Base-by-base conservation (phyloP, 2,113 vertebrate genomes). In the Channa argus region DNA sequence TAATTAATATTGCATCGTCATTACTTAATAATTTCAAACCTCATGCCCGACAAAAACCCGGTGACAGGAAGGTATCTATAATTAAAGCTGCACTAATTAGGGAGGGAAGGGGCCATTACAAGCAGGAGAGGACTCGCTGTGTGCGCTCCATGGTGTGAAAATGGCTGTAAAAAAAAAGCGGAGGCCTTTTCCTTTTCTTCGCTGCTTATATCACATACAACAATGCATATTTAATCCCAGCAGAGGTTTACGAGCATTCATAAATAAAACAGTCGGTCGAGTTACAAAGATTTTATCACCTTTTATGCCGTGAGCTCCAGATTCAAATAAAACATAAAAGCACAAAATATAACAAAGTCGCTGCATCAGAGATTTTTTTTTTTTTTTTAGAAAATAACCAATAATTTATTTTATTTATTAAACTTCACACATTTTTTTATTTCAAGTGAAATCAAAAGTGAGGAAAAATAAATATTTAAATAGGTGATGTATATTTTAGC, bases 21-120 rank as follows among this genome's bases (percentile, higher is more conserved):
- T 92, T 94, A 95, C 93, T 96, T 95, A 95, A 96, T 95, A 92
- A 95, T 95, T 94, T 95, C 94, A 93, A 94, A 94, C 88, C 93
- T 92, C 93, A 47, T 9, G 80, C 80, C 83, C 92, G 91, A 90
- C 92, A 94, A 88, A 24, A 93, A 93, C 92, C 92, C 93, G 37
- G 93, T 88, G 94, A 93, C 95, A 94, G 58, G 85, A 89, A 85
- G 93, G 44, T 93, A 95, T 96, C 93, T 92, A 97, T 96, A 95
- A 96, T 96, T 96, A 92, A 96, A 94, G 84, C 89, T 24, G 80
- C 77, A 85, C 91, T 95, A 93, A 94, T 92, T 92, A 95, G 83
- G 54, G 52, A 65, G 24, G 75, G 88, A 88, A 86, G 76, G 80
- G 70, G 65, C 68, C 85, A 81, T 56, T 51, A 70, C 72, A 37